Base-by-base conservation (phyloP, 1,140 invertebrate genomes). In the Orchestia grillus region DNA sequence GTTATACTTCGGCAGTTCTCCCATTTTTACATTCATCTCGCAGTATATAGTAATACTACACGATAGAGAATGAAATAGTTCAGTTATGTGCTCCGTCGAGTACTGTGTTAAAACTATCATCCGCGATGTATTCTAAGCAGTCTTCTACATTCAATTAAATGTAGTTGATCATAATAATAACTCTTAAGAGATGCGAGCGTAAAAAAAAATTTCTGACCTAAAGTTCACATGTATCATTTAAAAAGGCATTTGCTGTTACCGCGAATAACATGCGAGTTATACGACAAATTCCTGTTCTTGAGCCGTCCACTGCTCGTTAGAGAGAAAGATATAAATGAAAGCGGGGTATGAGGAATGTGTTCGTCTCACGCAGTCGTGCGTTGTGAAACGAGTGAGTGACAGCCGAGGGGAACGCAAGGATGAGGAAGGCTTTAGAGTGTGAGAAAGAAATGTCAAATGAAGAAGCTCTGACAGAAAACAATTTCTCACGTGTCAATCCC, bases 381-480 rank as follows among this genome's bases (percentile, higher is more conserved):
- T 44, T 94, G 92, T 44, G 92, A 36, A 94, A 94, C 44, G 92
- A 47, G 43, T 94, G 92, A 94, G 92, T 94, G 92, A 94, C 92
- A 45, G 92, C 92, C 43, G 92, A 94, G 92, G 92, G 92, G 44
- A 94, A 94, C 41, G 44, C 40, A 44, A 94, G 92, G 43, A 94
- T 94, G 92, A 94, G 36, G 44, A 94, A 94, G 92, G 92, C 44
- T 94, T 94, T 44, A 94, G 92, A 47, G 92, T 44, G 44, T 40
- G 92, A 94, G 44, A 94, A 94, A 42, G 44, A 47, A 47, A 94
- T n/a, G 92, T 40, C 92, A 94, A 94, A 94, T 94, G 92, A 94
- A 94, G 92, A 94, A 94, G 92, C 44, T 94, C 44, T 94, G 92
- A 94, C 92, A 94, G 92, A 44, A 45, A 94, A 94, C 92, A 94